These are phyloP conservation scores for Shinisaurus crocodilurus DNA, from an alignment of 2,113 vertebrate species.

Conservation along the genomic window DNA sequence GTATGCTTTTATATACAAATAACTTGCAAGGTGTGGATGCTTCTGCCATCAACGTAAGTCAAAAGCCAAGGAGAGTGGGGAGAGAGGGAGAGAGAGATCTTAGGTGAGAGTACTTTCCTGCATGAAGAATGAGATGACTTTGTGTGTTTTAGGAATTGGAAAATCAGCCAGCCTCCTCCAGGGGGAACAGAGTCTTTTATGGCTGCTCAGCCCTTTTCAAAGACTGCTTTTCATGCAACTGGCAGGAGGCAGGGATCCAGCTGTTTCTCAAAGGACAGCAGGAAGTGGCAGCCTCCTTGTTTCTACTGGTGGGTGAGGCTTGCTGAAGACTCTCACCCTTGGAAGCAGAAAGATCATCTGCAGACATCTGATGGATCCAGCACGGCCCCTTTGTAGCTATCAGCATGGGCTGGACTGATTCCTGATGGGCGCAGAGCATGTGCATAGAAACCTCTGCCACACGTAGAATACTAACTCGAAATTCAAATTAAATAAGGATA, in stretches of 20 bases:
- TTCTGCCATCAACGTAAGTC: not conserved
- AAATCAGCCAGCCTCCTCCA: not conserved
- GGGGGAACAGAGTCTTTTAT: not conserved
- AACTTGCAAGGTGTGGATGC: not conserved
- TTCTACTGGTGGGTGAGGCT: not conserved
- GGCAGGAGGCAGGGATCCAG: constrained; percentile 5
- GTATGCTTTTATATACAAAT: not conserved
- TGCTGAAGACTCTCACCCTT: not conserved
- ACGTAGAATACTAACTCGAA: constrained; percentile 4
- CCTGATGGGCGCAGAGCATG: not conserved
- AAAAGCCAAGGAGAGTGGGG: not conserved
- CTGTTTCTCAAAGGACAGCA: constrained; percentile 24
- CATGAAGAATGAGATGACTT: not conserved
- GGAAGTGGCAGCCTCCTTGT: constrained; percentile 3
- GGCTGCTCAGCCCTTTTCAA: not conserved
- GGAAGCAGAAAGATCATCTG: constrained; percentile 6
- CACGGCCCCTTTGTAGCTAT: constrained; percentile 12
- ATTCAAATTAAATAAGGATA: not conserved
- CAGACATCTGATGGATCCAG: not conserved
- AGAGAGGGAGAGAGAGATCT: not conserved
- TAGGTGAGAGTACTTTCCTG: not conserved
- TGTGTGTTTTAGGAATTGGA: not conserved
- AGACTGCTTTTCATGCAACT: not conserved
- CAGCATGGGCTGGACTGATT: constrained; percentile 3
- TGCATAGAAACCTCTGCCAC: not conserved